Conservation (phyloP, 2,797 vertebrate genomes). For the Falco concolor region DNA sequence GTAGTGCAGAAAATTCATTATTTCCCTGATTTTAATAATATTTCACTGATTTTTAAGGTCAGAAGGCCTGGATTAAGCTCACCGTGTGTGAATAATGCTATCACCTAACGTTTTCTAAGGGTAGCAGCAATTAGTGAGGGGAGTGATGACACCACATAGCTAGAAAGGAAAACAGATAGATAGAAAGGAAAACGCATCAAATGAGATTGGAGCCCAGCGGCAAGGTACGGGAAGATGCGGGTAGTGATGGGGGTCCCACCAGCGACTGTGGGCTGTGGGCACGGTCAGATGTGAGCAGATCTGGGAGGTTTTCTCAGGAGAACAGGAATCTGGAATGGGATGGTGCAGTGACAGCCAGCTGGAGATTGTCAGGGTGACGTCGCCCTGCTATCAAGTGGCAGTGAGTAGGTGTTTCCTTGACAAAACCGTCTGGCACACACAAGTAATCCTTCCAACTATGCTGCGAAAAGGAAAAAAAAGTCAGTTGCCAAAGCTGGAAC, state of each 20-base stretch:
- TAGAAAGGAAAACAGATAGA: not conserved
- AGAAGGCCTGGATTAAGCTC: not conserved
- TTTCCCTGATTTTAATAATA: not conserved
- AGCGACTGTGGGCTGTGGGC: not conserved
- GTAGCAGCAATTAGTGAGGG: not conserved
- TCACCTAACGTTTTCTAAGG: not conserved
- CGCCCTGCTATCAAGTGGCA: not conserved
- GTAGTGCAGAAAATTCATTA: not conserved
- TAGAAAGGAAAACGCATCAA: not conserved
- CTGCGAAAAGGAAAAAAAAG: not conserved
- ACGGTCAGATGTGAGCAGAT: too few species aligned
- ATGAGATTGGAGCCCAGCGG: not conserved
- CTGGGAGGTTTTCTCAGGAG: not conserved
- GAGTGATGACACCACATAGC: fast-evolving
- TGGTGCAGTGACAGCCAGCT: not conserved
- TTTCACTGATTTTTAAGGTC: not conserved
- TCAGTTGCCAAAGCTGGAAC: not conserved
- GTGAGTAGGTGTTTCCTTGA: not conserved
- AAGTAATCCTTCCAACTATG: not conserved
- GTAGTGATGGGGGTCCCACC: too few species aligned
- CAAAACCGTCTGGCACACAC: not conserved
- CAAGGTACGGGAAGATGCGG: not conserved
- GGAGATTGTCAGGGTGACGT: not conserved
- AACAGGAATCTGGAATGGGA: not conserved
- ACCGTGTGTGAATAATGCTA: fast-evolving